Evolutionary conservation across 1,140 invertebrate genomes (phyloP).

Genomic region (Camponotus vicinus): DNA sequence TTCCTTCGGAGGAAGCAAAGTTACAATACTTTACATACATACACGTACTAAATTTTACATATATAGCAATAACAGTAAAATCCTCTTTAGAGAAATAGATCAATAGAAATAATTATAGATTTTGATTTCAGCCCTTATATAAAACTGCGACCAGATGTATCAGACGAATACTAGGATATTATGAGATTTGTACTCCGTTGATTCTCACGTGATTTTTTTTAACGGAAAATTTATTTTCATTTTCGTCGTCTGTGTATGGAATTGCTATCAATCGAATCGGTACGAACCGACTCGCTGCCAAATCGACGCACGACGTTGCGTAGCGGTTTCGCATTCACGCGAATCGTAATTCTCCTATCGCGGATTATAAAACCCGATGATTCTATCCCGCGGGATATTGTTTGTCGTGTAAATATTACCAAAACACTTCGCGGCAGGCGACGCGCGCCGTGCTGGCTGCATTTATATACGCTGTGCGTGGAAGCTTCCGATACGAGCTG

Average conservation of each 20-base stretch:
- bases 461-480: constrained; percentile 17
- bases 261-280: constrained; percentile 27
- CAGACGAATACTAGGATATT: neutral
- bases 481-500: constrained; percentile 61
- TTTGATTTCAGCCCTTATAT: neutral
- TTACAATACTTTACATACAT: constrained; percentile 15
- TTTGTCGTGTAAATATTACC: constrained; percentile 72
- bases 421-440: constrained; percentile 43
- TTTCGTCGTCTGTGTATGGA: neutral
- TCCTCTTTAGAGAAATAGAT: no score
- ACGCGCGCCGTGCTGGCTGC: constrained; percentile 8
- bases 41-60: constrained; percentile 8
- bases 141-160: neutral
- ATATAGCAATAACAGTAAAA: neutral
- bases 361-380: constrained; percentile 62
- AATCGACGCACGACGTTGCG: neutral
- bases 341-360: constrained; percentile 56
- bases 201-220: constrained; percentile 31
- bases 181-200: neutral
- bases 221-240: constrained; percentile 25
- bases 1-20: constrained; percentile 8
- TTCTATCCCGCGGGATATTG: constrained; percentile 63
- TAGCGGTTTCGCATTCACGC: neutral
- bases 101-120: neutral
- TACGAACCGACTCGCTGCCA: constrained; percentile 3